phyloP scores from a whole-genome alignment of 2,797 vertebrate genomes.

The Pseudochaenichthys georgianus region DNA sequence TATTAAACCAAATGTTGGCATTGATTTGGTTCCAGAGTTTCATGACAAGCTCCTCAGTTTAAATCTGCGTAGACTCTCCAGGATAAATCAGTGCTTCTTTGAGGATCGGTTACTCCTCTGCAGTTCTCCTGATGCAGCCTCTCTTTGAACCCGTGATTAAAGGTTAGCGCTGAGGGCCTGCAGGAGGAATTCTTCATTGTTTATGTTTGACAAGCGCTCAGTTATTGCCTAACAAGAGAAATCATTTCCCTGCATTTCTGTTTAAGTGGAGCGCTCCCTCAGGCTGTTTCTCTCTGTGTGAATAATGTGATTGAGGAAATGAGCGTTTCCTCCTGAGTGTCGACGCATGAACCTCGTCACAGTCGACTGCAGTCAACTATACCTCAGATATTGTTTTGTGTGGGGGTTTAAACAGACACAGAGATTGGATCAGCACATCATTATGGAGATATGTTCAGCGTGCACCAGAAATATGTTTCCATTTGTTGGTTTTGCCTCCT shows the following conservation, averaged over 20 bases:
- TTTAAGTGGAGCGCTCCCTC: conserved; percentile 40
- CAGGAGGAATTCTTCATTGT: conserved; percentile 49
- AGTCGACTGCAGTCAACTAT: background rate
- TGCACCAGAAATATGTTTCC: background rate
- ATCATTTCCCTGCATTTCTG: conserved; percentile 19
- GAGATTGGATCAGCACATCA: background rate
- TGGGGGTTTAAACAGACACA: background rate
- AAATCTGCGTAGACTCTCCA: background rate
- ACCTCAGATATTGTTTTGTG: background rate
- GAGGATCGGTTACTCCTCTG: background rate
- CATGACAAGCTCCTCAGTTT: background rate
- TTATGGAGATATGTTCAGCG: background rate
- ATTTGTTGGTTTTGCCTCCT: background rate
- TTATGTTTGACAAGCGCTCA: conserved; percentile 52
- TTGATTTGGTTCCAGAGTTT: too few relatives aligned
- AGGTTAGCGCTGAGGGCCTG: conserved; percentile 14
- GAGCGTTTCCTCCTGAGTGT: conserved; percentile 14
- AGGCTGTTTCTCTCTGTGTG: conserved; percentile 33
- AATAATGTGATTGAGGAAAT: conserved; percentile 28
- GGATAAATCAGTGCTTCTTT: background rate
- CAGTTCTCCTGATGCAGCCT: background rate
- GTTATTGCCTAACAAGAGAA: conserved; percentile 40
- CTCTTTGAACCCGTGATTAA: conserved; percentile 25
- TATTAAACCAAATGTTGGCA: too few relatives aligned
- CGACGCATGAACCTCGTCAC: conserved; percentile 3